Percentiles rank a stretch among this genome's conserved stretches.
Evolutionary conservation across 2,888 invertebrate genomes (phyloP).

Genomic region (Aleiodes alternator): DNA sequence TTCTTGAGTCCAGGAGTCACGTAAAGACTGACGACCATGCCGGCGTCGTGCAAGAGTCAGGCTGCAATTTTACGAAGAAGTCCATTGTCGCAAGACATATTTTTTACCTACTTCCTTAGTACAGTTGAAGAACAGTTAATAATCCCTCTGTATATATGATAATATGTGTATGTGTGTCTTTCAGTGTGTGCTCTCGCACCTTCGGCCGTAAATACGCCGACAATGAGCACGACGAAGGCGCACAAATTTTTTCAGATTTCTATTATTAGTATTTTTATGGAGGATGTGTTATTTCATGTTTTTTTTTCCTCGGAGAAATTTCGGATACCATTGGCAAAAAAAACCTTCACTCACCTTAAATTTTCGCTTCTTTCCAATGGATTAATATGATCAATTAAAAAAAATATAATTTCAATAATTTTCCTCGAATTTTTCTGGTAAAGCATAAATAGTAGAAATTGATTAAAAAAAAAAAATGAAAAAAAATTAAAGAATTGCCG

Average conservation of each 20-base stretch:
- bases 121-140: background rate
- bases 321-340: too few species aligned
- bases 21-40: conserved; percentile 29
- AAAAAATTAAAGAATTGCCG: background rate
- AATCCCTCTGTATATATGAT: background rate
- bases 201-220: conserved; percentile 53
- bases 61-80: conserved; percentile 10
- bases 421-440: background rate
- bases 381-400: too few species aligned
- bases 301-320: background rate
- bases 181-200: conserved; percentile 27
- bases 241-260: conserved; percentile 32
- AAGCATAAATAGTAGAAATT: conserved; percentile 3
- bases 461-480: background rate
- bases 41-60: conserved; percentile 27
- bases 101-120: background rate
- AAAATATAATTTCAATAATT: background rate
- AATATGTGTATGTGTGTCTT: background rate
- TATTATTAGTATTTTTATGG: conserved; percentile 10
- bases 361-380: too few species aligned
- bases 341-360: too few species aligned
- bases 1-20: conserved; percentile 10
- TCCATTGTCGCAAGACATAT: conserved; percentile 32
- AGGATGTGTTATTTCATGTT: background rate
- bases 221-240: conserved; percentile 46